Percentiles rank a stretch among this genome's conserved stretches.
phyloP scores from a whole-genome alignment of 2,797 vertebrate genomes.

The Staurois parvus region DNA sequence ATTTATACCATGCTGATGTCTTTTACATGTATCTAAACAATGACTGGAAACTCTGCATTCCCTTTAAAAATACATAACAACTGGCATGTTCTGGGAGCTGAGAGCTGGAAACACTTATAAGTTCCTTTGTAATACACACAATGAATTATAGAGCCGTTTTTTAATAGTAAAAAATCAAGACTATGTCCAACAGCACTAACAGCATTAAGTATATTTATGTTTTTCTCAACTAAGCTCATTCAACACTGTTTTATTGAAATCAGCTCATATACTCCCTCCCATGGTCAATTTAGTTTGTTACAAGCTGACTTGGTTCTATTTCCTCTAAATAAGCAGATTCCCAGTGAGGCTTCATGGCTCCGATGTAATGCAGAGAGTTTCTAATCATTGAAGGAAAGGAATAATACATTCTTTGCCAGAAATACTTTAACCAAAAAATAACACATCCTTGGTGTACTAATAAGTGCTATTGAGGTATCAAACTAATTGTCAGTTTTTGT shows the following conservation, averaged over 20 bases:
- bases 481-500: not conserved
- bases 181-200: not conserved
- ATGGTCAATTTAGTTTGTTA: not conserved
- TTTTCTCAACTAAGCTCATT: not conserved
- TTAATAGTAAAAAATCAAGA: no score
- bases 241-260: not conserved
- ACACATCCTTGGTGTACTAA: not conserved
- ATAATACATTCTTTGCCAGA: slow-evolving; percentile 8
- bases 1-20: no score
- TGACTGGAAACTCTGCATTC: no score
- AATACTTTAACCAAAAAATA: slow-evolving; percentile 3
- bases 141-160: no score
- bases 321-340: not conserved
- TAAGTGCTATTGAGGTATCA: not conserved
- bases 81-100: no score
- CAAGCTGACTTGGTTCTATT: not conserved
- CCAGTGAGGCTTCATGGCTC: not conserved
- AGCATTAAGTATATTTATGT: not conserved
- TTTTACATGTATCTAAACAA: no score
- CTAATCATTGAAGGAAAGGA: slow-evolving; percentile 5
- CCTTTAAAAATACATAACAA: no score
- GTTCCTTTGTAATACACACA: no score
- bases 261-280: slow-evolving; percentile 8
- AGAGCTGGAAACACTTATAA: no score
- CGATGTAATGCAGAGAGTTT: not conserved